phyloP scores from a whole-genome alignment of 2,797 vertebrate genomes.

The Pangasius sanitwongsei region DNA sequence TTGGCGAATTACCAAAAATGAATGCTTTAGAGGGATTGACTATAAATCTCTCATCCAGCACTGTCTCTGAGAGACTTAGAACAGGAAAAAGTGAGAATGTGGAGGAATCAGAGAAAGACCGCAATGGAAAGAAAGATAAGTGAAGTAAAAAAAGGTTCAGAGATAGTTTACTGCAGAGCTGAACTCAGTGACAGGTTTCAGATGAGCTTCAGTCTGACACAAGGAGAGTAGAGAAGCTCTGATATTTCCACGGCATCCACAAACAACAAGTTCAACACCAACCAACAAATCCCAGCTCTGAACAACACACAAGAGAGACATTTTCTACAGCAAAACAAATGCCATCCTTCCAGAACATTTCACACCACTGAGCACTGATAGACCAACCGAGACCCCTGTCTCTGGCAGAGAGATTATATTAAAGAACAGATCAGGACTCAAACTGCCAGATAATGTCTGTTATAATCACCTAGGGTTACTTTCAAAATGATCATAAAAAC shows the following conservation, averaged over 20 bases:
- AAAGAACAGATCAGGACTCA: not conserved
- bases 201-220: not conserved
- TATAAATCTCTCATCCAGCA: not conserved
- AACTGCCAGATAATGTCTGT: not conserved
- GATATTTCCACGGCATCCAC: conserved; percentile 5
- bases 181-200: conserved; percentile 13
- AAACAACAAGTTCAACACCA: not conserved
- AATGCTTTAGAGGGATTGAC: not conserved
- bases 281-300: not conserved
- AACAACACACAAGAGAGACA: not conserved
- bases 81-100: conserved; percentile 4
- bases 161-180: not conserved
- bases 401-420: not conserved
- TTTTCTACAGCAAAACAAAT: conserved; percentile 2
- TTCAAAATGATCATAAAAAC: not conserved
- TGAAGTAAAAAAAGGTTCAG: not conserved
- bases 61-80: not conserved
- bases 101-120: not conserved
- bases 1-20: not conserved
- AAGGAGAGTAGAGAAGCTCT: not conserved
- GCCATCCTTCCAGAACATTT: conserved; percentile 10
- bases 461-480: conserved; percentile 12
- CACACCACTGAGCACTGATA: not conserved
- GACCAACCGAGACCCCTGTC: not conserved
- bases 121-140: not conserved